A percentile compares a stretch with the other conserved stretches of the same genome.
phyloP scores from a whole-genome alignment of 2,888 invertebrate genomes.

The Griposia aprilina region DNA sequence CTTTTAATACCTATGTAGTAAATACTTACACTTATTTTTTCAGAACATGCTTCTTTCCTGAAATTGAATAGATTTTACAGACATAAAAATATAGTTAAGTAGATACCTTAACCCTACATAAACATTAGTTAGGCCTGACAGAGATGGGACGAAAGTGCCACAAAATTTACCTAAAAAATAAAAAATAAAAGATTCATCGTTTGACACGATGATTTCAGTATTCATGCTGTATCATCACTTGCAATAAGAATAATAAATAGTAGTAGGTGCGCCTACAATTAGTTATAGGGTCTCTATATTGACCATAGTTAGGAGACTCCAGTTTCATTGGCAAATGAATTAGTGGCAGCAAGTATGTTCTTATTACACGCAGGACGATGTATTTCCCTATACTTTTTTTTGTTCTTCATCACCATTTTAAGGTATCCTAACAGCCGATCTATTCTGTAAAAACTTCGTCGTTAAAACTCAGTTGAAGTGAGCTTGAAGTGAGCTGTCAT shows the following conservation, averaged over 20 bases:
- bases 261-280: not conserved
- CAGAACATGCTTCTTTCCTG: not conserved
- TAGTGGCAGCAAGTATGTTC: not conserved
- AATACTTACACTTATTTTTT: not conserved
- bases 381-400: not conserved
- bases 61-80: not conserved
- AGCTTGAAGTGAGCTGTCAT: not conserved
- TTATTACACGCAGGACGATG: not conserved
- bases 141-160: not conserved
- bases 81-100: not conserved
- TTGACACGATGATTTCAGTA: not conserved
- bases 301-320: constrained; percentile 2
- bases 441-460: not conserved
- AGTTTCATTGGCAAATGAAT: constrained; percentile 10
- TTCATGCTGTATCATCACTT: not conserved
- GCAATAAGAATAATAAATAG: not conserved
- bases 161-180: not conserved
- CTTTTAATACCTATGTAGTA: not conserved
- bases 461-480: not conserved
- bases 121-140: not conserved
- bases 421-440: not conserved
- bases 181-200: not conserved
- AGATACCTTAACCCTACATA: not conserved
- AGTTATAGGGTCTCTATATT: constrained; percentile 1
- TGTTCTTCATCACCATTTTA: not conserved